Conservation (phyloP, 2,797 vertebrate species). For the Gambelia wislizenii region DNA sequence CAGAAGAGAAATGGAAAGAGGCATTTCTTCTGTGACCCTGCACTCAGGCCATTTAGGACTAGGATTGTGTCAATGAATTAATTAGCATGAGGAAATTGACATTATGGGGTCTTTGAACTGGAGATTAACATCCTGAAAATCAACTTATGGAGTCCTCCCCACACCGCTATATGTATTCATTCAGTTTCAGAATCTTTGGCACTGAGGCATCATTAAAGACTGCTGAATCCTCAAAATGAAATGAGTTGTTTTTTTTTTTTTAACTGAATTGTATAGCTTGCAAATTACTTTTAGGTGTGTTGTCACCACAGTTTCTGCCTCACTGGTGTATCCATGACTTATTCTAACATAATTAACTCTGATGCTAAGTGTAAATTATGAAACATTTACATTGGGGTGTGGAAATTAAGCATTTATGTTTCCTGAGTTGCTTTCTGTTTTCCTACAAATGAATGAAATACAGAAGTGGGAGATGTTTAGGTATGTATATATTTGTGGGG, state of each 20-base stretch:
- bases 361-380: conserved; percentile 56
- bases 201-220: background rate
- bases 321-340: conserved; percentile 24
- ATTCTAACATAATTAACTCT: conserved; percentile 46
- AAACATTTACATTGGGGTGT: conserved; percentile 32
- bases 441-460: conserved; percentile 45
- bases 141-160: background rate
- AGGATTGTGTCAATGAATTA: background rate
- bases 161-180: no score
- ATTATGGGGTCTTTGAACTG: background rate
- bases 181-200: background rate
- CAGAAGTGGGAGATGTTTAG: conserved; percentile 18
- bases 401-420: conserved; percentile 26
- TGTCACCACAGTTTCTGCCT: conserved; percentile 48
- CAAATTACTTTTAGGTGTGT: background rate
- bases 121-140: background rate
- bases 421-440: conserved; percentile 38
- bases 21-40: background rate
- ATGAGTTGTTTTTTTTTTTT: background rate
- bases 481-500: conserved; percentile 37
- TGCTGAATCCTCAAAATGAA: background rate
- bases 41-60: no score
- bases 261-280: conserved; percentile 14
- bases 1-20: no score
- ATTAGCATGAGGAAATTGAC: background rate